Conservation (phyloP, 2,113 vertebrate species). For the Galeopterus variegatus region DNA sequence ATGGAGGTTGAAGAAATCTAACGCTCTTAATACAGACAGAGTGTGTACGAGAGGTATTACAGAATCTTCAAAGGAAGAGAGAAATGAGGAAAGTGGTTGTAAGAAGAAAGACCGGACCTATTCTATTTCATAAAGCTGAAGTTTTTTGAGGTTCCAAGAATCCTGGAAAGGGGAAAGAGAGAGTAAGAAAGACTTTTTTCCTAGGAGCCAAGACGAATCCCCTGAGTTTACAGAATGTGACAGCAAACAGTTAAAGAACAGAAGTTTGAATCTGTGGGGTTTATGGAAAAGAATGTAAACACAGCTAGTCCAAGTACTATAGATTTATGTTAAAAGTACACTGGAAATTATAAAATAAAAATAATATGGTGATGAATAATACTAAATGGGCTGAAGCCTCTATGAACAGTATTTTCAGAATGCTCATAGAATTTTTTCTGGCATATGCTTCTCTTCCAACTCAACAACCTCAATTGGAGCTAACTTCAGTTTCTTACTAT, state of each 20-base stretch:
- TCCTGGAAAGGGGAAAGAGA: not conserved
- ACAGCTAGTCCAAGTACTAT: not conserved
- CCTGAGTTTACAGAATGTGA: not conserved
- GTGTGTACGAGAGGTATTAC: not conserved
- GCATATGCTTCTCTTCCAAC: not conserved
- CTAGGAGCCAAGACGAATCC: not conserved
- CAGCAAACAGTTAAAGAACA: not conserved
- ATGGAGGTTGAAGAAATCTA: not conserved
- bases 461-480: not conserved
- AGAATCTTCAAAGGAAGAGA: not conserved
- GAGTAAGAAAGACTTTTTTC: not conserved
- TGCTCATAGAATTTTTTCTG: not conserved
- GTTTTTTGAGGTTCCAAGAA: not conserved
- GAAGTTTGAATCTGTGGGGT: not conserved
- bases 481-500: not conserved
- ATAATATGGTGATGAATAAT: not conserved
- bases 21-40: not conserved
- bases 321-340: not conserved
- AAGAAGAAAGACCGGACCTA: not conserved
- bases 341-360: not conserved
- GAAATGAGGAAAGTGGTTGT: not conserved
- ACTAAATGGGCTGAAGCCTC: not conserved
- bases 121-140: not conserved
- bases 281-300: not conserved
- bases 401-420: not conserved